phyloP scores from a whole-genome alignment of 1,140 invertebrate genomes.

The Chymomyza costata region DNA sequence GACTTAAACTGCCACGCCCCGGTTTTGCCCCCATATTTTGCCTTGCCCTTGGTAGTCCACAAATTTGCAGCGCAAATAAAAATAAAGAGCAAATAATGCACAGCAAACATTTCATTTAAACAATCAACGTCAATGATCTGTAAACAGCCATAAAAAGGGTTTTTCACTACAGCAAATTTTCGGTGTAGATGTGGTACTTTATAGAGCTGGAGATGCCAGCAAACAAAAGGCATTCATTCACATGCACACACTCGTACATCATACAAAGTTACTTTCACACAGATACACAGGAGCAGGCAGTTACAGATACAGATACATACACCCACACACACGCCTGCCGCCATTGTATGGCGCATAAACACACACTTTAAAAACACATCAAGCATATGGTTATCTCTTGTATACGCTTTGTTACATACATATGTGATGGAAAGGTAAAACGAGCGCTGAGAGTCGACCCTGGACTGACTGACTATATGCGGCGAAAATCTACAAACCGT shows the following conservation, averaged over 20 bases:
- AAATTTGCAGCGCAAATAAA: slow-evolving; percentile 50
- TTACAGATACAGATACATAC: slow-evolving; percentile 8
- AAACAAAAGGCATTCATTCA: slow-evolving; percentile 53
- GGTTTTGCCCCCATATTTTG: too few species aligned
- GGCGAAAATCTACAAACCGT: slow-evolving; percentile 54
- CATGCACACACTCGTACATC: slow-evolving; percentile 61
- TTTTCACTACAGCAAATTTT: slow-evolving; percentile 40
- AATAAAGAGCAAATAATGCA: slow-evolving; percentile 62
- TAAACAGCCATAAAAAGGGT: slow-evolving; percentile 71
- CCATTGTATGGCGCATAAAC: slow-evolving; percentile 63
- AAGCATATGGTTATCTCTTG: slow-evolving; percentile 42
- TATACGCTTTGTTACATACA: slow-evolving; percentile 4
- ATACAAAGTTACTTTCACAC: slow-evolving; percentile 26
- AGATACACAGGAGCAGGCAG: background rate
- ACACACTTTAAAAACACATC: slow-evolving; percentile 71
- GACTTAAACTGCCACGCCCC: slow-evolving; percentile 5
- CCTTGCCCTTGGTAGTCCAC: too few species aligned
- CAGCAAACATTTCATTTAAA: slow-evolving; percentile 72
- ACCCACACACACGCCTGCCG: slow-evolving; percentile 7
- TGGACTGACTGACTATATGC: background rate
- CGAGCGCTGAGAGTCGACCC: background rate
- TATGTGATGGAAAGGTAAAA: slow-evolving; percentile 13
- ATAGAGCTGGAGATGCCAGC: too few species aligned
- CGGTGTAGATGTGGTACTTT: too few species aligned
- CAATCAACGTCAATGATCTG: slow-evolving; percentile 73